A percentile compares a stretch with the other conserved stretches of the same genome.
Evolutionary conservation across 2,888 invertebrate species (phyloP).

Genomic region (Mactromeris polynyma): DNA sequence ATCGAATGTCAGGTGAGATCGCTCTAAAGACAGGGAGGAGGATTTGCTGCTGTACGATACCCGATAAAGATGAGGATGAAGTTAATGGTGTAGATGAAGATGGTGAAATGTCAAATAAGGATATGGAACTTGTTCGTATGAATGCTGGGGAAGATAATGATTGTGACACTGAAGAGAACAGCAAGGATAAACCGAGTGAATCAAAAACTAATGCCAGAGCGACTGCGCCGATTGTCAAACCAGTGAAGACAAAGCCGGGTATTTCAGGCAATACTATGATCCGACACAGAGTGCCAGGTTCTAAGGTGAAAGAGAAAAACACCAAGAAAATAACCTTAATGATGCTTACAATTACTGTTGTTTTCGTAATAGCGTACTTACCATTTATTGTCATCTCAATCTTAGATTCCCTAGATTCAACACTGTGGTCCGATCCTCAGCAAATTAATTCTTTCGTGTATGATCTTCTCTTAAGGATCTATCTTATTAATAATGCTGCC

Average conservation of each 20-base stretch:
- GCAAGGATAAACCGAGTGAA: not conserved
- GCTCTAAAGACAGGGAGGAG: conserved; percentile 21
- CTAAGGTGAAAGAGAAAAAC: conserved; percentile 54
- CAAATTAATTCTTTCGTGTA: conserved; percentile 20
- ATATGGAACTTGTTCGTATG: not conserved
- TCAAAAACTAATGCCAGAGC: not conserved
- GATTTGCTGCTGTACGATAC: conserved; percentile 34
- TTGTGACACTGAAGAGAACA: not conserved
- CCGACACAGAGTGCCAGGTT: conserved; percentile 39
- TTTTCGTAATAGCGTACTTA: conserved; percentile 65
- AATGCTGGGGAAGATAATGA: not conserved
- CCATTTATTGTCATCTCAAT: conserved; percentile 65
- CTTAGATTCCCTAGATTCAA: conserved; percentile 38
- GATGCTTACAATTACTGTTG: conserved; percentile 69
- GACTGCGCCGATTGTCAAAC: not conserved
- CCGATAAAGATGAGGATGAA: conserved; percentile 29
- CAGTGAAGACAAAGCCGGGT: not conserved
- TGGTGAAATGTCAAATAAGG: not conserved
- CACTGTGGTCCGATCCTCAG: conserved; percentile 49
- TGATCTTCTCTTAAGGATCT: conserved; percentile 62
- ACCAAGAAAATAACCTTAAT: conserved; percentile 70
- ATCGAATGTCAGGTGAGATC: conserved; percentile 40
- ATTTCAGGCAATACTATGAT: conserved; percentile 23
- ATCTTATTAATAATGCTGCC: conserved; percentile 66
- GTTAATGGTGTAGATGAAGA: conserved; percentile 20